Conservation (phyloP, 2,797 vertebrate genomes). For the Allobates femoralis region DNA sequence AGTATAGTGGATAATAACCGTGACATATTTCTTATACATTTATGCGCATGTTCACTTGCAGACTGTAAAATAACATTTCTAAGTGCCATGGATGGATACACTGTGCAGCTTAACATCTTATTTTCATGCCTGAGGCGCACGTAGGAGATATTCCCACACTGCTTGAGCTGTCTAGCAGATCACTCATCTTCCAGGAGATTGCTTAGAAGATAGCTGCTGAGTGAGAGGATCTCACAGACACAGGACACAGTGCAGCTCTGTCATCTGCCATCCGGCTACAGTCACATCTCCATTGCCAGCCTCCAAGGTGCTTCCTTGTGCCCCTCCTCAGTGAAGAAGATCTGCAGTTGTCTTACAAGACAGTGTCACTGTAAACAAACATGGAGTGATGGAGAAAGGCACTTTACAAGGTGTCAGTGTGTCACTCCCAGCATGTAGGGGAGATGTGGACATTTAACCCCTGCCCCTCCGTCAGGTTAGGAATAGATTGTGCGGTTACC, state of each 20-base stretch:
- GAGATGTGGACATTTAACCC: conserved; percentile 41
- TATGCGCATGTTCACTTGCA: conserved; percentile 47
- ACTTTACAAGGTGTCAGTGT: conserved; percentile 57
- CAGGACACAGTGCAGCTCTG: conserved; percentile 36
- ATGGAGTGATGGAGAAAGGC: conserved; percentile 50
- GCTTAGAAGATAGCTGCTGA: conserved; percentile 60
- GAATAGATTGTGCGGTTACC: not conserved
- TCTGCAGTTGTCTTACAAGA: conserved; percentile 58
- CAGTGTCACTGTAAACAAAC: conserved; percentile 60
- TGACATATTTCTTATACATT: conserved; percentile 51
- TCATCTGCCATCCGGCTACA: conserved; percentile 47
- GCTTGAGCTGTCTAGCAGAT: conserved; percentile 59
- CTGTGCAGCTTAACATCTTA: conserved; percentile 58
- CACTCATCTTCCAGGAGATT: conserved; percentile 63
- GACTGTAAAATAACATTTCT: conserved; percentile 56
- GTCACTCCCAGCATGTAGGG: conserved; percentile 46
- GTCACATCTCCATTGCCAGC: conserved; percentile 39
- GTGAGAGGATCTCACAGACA: conserved; percentile 59
- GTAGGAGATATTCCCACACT: conserved; percentile 58
- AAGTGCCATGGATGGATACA: conserved; percentile 39
- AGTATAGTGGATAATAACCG: conserved; percentile 15
- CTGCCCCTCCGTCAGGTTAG: not conserved
- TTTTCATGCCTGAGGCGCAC: conserved; percentile 47
- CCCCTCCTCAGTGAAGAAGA: conserved; percentile 43
- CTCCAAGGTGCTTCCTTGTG: not conserved